Percentiles rank a stretch among this genome's conserved stretches.
These are phyloP conservation scores for Poecile montanus DNA, from an alignment of 2,797 vertebrate genomes.

Conservation along the genomic window DNA sequence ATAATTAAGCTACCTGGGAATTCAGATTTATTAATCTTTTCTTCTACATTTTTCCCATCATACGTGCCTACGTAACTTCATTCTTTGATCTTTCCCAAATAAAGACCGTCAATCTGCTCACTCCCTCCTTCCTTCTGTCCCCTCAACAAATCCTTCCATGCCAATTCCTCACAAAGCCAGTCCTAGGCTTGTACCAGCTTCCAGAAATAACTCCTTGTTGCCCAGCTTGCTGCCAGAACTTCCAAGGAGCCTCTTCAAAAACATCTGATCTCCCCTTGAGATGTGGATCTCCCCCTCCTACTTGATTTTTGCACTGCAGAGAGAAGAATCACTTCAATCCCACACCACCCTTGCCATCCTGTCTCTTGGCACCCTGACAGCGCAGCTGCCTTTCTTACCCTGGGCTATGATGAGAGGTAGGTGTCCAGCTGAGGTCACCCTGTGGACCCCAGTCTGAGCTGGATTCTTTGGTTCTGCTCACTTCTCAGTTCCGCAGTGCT, in stretches of 20 bases:
- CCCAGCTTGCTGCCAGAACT: neutral
- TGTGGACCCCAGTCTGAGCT: neutral
- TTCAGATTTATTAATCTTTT: neutral
- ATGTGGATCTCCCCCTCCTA: neutral
- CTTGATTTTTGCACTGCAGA: neutral
- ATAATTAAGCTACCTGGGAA: neutral
- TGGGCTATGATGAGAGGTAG: neutral
- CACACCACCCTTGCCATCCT: neutral
- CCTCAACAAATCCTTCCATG: neutral
- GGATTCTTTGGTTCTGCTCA: neutral
- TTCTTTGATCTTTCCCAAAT: neutral
- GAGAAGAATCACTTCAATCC: neutral
- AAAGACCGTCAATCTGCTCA: neutral
- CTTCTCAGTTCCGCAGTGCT: neutral
- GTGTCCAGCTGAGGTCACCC: neutral
- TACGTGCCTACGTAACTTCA: neutral
- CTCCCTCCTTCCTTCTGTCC: neutral
- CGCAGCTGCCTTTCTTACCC: neutral
- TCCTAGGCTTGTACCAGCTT: neutral
- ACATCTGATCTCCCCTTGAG: neutral
- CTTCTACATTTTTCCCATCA: neutral
- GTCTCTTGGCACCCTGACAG: accelerated
- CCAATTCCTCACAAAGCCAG: neutral
- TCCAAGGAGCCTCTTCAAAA: neutral
- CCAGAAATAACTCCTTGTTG: neutral